Base-by-base conservation (phyloP, 2,888 invertebrate genomes). In the Parnassius apollo region DNA sequence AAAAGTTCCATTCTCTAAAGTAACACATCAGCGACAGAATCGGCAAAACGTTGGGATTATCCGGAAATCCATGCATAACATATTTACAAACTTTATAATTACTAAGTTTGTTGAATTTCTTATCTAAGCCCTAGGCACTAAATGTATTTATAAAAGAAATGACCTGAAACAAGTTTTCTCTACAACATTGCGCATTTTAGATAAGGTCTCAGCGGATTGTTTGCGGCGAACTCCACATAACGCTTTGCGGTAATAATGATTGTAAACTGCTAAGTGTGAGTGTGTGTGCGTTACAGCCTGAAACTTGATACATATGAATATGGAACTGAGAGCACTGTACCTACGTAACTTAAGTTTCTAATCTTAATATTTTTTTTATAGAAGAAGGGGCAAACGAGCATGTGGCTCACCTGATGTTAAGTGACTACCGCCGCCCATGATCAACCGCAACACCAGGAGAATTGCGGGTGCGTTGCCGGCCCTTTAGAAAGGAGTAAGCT, bases 141-240 rank as follows among this genome's bases (percentile, higher is more conserved):
- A n/a, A 1, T 35, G 49, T 49, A 45, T 55, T 22, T 55, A 42
- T 55, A 18, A 42, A 49, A 81, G 84, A 83, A 75, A 71, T 71
- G 75, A 71, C 74, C 74, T 74, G 66, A 64, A 59, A 60, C 12
- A 25, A 42, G 11, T 63, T 52, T 75, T 72, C 48, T 44, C 65
- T 69, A 77, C 62, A 44, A 53, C 66, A 64, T 10, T 12, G 12
- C 50, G 42, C 50, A 65, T 74, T 77, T 10, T 68, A 69, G 66
- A 59, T 59, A 59, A 59, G n/a, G 45, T 44, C 59, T 45, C 45
- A 4, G 25, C 22, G 59, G 58, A 52, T 42, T 51, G 45, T 59
- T 52, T 22, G 45, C 25, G 11, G 59, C n/a, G 11, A 12, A 22
- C 45, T 49, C 51, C 1, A 9, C 22, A 42, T 9, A 42, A 12